phyloP scores from a whole-genome alignment of 2,797 vertebrate species.

The Sylvia borin region DNA sequence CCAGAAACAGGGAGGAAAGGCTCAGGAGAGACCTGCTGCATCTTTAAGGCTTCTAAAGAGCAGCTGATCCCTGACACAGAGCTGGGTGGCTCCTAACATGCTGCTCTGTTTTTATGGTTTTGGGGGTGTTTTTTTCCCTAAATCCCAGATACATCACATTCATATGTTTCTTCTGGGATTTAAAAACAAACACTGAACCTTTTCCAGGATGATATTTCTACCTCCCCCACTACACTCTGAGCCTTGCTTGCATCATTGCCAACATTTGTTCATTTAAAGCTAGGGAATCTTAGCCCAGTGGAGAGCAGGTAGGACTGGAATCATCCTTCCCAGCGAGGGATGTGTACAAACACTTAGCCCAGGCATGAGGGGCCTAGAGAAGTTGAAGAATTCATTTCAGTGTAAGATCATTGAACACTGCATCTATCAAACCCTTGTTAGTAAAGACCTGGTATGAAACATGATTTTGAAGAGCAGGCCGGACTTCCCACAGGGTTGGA shows the following conservation, averaged over 20 bases:
- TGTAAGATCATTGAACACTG: not conserved
- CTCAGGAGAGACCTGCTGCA: not conserved
- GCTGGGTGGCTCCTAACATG: not conserved
- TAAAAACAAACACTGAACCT: conserved; percentile 51
- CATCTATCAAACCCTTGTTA: not conserved
- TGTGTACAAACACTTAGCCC: not conserved
- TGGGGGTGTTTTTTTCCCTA: not conserved
- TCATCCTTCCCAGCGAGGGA: not conserved
- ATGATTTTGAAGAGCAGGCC: not conserved
- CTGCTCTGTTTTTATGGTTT: not conserved
- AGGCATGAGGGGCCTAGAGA: not conserved
- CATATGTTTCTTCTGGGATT: conserved; percentile 26
- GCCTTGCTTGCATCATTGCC: conserved; percentile 36
- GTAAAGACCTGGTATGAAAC: not conserved
- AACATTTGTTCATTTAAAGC: conserved; percentile 42
- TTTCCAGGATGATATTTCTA: conserved; percentile 38
- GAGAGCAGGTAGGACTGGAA: conserved; percentile 2
- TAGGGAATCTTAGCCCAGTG: not conserved
- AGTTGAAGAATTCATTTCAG: not conserved
- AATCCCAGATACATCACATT: conserved; percentile 3
- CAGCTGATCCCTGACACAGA: conserved; percentile 42
- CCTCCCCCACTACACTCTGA: not conserved
- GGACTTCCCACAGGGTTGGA: not conserved
- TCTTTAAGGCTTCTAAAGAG: conserved; percentile 32
- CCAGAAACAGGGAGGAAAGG: not conserved